A percentile compares a stretch with the other conserved stretches of the same genome.
Evolutionary conservation across 2,113 vertebrate species (phyloP).

Genomic region (Megatriorchis doriae): DNA sequence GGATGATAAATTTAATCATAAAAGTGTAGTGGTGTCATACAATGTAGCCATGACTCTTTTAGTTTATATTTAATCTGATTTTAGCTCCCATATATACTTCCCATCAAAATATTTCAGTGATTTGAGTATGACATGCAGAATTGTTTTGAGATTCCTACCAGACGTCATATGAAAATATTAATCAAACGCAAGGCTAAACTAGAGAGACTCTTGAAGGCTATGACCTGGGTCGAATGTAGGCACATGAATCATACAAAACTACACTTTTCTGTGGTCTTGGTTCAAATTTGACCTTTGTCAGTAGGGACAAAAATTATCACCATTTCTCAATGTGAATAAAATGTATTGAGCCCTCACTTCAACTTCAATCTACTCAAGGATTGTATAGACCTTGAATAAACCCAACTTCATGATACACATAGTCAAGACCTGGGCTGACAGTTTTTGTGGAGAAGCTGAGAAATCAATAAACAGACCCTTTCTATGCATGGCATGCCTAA

Average conservation of each 20-base stretch:
- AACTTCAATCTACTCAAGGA: background rate
- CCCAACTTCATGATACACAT: background rate
- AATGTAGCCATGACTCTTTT: background rate
- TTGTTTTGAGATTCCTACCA: conserved; percentile 35
- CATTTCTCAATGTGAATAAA: background rate
- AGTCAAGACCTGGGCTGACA: background rate
- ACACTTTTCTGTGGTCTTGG: background rate
- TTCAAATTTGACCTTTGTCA: conserved; percentile 6
- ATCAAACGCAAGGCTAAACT: conserved; percentile 24
- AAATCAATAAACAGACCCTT: background rate
- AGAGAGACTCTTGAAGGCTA: background rate
- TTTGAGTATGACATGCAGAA: conserved; percentile 45
- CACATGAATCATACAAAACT: background rate
- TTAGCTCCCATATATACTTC: conserved; percentile 30
- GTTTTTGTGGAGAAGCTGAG: background rate
- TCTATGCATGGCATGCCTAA: background rate
- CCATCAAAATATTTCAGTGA: conserved; percentile 37
- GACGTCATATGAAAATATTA: conserved; percentile 46
- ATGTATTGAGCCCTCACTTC: background rate
- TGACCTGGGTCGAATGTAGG: conserved; percentile 7
- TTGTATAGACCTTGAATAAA: background rate
- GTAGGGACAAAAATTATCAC: background rate
- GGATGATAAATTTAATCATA: conserved; percentile 50
- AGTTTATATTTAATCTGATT: conserved; percentile 48
- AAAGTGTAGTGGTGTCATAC: conserved; percentile 38